Evolutionary conservation across 2,888 invertebrate species (phyloP).

Genomic region (Archips crataeganus): DNA sequence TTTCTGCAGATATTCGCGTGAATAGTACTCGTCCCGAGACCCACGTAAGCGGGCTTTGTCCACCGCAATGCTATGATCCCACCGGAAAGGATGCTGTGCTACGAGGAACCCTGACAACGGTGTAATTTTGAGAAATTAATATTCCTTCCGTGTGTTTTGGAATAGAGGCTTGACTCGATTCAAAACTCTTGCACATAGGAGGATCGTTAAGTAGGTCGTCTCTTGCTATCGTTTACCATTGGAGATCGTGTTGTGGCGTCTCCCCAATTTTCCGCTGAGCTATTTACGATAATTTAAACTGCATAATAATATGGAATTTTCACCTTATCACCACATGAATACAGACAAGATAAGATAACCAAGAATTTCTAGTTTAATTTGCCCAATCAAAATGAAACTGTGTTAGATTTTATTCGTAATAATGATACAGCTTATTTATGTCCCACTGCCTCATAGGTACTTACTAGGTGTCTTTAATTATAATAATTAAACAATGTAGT

Average conservation of each 20-base stretch:
- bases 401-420: too few species aligned
- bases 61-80: slow-evolving; percentile 61
- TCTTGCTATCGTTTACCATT: not conserved
- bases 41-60: slow-evolving; percentile 62
- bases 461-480: too few species aligned
- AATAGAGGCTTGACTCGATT: not conserved
- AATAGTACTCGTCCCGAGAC: slow-evolving; percentile 58
- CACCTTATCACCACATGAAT: too few species aligned
- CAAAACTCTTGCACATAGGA: not conserved
- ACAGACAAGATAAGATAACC: too few species aligned
- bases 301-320: too few species aligned
- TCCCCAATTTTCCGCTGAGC: not conserved
- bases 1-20: slow-evolving; percentile 70
- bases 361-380: too few species aligned
- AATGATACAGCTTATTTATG: too few species aligned
- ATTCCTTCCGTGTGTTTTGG: slow-evolving; percentile 25
- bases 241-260: too few species aligned
- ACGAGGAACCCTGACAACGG: slow-evolving; percentile 60
- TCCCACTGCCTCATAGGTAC: too few species aligned
- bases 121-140: slow-evolving; percentile 47
- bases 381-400: too few species aligned
- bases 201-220: not conserved
- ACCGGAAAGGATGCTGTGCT: slow-evolving; percentile 51
- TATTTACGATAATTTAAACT: too few species aligned
- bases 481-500: too few species aligned